These are phyloP conservation scores for Myodes glareolus DNA, from an alignment of 2,113 vertebrate species.

Conservation along the genomic window DNA sequence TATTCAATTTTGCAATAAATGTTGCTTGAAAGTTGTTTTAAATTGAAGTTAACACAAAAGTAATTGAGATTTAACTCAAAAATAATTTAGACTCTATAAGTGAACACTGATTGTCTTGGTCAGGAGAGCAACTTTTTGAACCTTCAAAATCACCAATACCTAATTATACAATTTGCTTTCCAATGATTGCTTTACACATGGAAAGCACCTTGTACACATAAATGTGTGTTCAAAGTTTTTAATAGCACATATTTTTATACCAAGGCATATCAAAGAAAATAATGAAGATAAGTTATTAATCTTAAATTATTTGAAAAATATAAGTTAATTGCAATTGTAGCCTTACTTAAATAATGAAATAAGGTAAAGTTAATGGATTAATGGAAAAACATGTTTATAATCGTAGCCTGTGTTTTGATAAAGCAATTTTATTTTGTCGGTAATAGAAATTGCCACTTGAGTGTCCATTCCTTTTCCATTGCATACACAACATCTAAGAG, in stretches of 20 bases:
- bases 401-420: neutral
- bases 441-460: neutral
- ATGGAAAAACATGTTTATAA: neutral
- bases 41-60: constrained; percentile 2
- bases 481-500: constrained; percentile 46
- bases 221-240: no score
- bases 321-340: constrained; percentile 46
- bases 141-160: neutral
- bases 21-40: neutral
- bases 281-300: neutral
- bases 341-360: neutral
- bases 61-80: neutral
- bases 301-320: neutral
- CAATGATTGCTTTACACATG: neutral
- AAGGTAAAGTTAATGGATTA: neutral
- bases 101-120: neutral
- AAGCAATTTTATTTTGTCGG: neutral
- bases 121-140: neutral
- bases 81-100: neutral
- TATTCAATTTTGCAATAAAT: neutral
- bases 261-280: neutral
- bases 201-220: neutral
- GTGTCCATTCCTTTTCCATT: neutral
- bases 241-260: neutral
- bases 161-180: neutral